phyloP scores from a whole-genome alignment of 2,888 invertebrate species.

The Malthinus flaveolus region DNA sequence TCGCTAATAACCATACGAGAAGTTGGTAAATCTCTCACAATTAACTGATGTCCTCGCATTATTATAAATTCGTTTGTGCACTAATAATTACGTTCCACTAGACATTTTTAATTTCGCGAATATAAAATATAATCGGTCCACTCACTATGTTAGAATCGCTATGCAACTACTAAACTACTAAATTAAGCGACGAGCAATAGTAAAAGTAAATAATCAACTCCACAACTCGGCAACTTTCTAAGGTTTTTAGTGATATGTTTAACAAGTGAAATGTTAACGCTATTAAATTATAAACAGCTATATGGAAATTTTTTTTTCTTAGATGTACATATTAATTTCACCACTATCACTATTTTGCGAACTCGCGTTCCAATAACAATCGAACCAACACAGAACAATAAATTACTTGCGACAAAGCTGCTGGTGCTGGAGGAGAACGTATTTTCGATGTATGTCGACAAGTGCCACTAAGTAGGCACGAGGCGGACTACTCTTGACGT shows the following conservation, averaged over 20 bases:
- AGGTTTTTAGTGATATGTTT: slow-evolving; percentile 29
- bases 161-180: slow-evolving; percentile 19
- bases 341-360: too few species aligned
- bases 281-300: slow-evolving; percentile 15
- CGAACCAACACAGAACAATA: slow-evolving; percentile 4
- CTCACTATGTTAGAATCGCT: slow-evolving; percentile 12
- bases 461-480: slow-evolving; percentile 32
- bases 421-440: slow-evolving; percentile 5
- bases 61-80: slow-evolving; percentile 4
- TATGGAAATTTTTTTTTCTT: background rate
- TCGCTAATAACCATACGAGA: slow-evolving; percentile 39
- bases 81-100: slow-evolving; percentile 11
- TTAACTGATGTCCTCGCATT: slow-evolving; percentile 29
- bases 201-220: slow-evolving; percentile 30
- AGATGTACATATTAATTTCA: too few species aligned
- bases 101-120: slow-evolving; percentile 9
- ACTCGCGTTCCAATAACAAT: background rate
- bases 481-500: slow-evolving; percentile 38
- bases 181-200: slow-evolving; percentile 29
- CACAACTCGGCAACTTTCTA: slow-evolving; percentile 32
- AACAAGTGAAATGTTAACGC: slow-evolving; percentile 26
- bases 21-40: slow-evolving; percentile 19
- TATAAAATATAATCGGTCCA: slow-evolving; percentile 7
- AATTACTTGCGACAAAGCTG: slow-evolving; percentile 24
- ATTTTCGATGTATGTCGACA: slow-evolving; percentile 28